phyloP scores from a whole-genome alignment of 2,113 vertebrate species.

The Rhea americana region DNA sequence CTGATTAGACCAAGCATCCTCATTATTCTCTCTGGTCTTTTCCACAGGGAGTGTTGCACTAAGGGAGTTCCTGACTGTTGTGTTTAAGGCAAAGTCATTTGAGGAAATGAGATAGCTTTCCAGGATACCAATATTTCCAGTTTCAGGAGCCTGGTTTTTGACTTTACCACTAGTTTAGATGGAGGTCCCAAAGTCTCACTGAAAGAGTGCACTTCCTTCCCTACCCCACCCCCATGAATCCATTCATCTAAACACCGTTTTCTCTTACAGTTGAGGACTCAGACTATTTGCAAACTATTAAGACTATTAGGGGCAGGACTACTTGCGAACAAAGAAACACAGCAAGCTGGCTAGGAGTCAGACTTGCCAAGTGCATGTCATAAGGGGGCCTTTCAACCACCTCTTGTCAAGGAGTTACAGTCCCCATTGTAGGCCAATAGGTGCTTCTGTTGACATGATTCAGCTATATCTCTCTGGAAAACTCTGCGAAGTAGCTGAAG shows the following conservation, averaged over 20 bases:
- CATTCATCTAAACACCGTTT: not conserved
- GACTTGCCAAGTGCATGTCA: not conserved
- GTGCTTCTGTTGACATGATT: not conserved
- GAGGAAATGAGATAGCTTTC: constrained; percentile 46
- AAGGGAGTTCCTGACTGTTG: not conserved
- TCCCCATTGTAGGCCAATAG: not conserved
- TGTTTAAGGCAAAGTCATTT: not conserved
- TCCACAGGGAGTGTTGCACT: not conserved
- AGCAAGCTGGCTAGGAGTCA: not conserved
- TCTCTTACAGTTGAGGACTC: not conserved
- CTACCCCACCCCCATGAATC: not conserved
- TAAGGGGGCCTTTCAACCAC: not conserved
- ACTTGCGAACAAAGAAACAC: not conserved
- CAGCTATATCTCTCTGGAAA: not conserved
- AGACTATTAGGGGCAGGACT: not conserved
- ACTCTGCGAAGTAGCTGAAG: not conserved
- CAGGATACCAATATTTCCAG: constrained; percentile 59
- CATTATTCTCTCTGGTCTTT: not conserved
- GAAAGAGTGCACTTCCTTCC: not conserved
- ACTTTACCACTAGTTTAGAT: constrained; percentile 25
- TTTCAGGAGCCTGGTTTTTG: constrained; percentile 22
- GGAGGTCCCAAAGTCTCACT: not conserved
- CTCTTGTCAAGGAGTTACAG: not conserved
- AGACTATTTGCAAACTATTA: not conserved
- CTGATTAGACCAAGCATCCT: constrained; percentile 31